These are phyloP conservation scores for Nemopilema nomurai DNA, from an alignment of 30 jellyfish, hydroid and myxozoan genomes.

Conservation along the genomic window DNA sequence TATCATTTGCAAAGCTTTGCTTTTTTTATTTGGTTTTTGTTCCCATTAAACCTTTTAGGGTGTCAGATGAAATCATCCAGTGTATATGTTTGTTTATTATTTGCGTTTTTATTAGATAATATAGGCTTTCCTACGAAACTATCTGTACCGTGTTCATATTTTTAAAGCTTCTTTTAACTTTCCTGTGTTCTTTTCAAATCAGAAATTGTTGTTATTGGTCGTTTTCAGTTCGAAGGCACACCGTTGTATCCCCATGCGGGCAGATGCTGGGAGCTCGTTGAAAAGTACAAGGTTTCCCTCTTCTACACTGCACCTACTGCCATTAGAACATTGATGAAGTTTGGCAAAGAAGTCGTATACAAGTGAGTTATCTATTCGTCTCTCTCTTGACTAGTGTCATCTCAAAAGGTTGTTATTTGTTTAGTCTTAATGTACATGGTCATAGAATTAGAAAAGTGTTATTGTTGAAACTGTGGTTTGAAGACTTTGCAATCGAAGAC, in stretches of 20 bases:
- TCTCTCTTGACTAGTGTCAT: neutral
- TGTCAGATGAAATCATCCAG: no score
- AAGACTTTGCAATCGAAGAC: neutral
- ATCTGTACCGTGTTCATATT: no score
- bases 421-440: no score
- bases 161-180: no score
- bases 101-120: no score
- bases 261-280: slow-evolving; percentile 94
- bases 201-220: neutral
- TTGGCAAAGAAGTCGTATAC: slow-evolving; percentile 75
- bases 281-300: slow-evolving; percentile 78
- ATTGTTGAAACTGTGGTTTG: neutral
- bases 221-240: slow-evolving; percentile 91
- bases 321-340: slow-evolving; percentile 91
- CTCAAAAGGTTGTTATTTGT: neutral
- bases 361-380: slow-evolving; percentile 67
- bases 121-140: no score
- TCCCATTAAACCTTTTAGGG: no score
- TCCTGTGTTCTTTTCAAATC: neutral
- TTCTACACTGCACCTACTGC: slow-evolving; percentile 99
- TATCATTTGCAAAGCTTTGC: no score
- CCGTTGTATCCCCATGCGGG: slow-evolving; percentile 99
- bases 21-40: no score
- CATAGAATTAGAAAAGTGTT: neutral
- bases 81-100: no score